A percentile compares a stretch with the other conserved stretches of the same genome.
These are phyloP conservation scores for Xanthia icteritia DNA, from an alignment of 2,888 invertebrate species.

Conservation along the genomic window DNA sequence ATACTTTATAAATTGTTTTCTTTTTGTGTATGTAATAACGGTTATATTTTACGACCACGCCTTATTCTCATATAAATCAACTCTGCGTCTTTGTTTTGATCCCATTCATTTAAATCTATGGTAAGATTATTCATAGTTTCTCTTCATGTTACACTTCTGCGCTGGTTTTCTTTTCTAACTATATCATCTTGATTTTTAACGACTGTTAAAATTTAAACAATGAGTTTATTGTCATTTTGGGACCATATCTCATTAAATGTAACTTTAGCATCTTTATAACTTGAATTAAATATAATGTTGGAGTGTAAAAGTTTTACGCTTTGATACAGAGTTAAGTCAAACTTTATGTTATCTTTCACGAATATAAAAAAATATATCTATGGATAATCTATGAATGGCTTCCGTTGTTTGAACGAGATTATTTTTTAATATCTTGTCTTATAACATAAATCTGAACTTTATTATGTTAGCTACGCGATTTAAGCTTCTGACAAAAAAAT, in stretches of 20 bases:
- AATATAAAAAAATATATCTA: conserved; percentile 39
- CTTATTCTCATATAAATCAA: conserved; percentile 65
- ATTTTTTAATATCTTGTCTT: conserved; percentile 64
- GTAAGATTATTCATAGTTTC: conserved; percentile 65
- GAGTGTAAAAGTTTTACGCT: conserved; percentile 19
- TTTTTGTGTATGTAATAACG: conserved; percentile 77
- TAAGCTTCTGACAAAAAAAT: not conserved
- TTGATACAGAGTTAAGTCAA: conserved; percentile 14
- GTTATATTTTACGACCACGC: conserved; percentile 67
- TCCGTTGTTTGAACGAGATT: conserved; percentile 65
- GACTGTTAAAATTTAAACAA: conserved; percentile 56
- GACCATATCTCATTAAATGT: conserved; percentile 41
- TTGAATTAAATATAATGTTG: conserved; percentile 7
- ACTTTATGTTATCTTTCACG: conserved; percentile 38
- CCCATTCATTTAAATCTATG: conserved; percentile 61
- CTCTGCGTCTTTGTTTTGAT: conserved; percentile 60
- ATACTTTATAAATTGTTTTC: conserved; percentile 66
- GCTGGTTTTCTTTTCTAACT: conserved; percentile 58
- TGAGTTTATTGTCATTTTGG: conserved; percentile 60
- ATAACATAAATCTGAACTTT: conserved; percentile 24
- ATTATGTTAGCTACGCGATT: conserved; percentile 11
- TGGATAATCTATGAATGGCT: conserved; percentile 41
- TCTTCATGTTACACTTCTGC: conserved; percentile 59
- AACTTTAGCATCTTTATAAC: not conserved
- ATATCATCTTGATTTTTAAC: conserved; percentile 54